Conservation (phyloP, 2,888 invertebrate genomes). For the Eulithis testata region DNA sequence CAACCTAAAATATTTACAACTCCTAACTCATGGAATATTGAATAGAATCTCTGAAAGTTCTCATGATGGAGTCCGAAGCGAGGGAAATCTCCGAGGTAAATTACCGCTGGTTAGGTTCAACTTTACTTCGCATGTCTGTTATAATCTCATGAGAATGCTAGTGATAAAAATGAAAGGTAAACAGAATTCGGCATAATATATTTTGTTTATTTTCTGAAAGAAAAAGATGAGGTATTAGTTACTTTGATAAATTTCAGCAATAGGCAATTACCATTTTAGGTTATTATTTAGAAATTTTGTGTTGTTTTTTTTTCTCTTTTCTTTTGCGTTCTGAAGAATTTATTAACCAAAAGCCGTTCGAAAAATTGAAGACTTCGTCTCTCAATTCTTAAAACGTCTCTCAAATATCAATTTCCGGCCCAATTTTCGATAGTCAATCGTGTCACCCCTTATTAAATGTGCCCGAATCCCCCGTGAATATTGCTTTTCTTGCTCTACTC, state of each 20-base stretch:
- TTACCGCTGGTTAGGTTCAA: slow-evolving; percentile 47
- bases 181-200: background rate
- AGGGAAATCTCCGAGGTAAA: slow-evolving; percentile 65
- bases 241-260: too few species aligned
- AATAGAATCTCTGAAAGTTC: slow-evolving; percentile 29
- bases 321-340: background rate
- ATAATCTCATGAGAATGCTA: slow-evolving; percentile 21
- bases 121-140: slow-evolving; percentile 37
- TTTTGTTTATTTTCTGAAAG: background rate
- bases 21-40: slow-evolving; percentile 14
- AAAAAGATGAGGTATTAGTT: too few species aligned
- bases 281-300: background rate
- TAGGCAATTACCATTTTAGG: too few species aligned
- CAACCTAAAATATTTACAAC: background rate
- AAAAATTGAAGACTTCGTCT: slow-evolving; percentile 12
- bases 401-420: slow-evolving; percentile 32
- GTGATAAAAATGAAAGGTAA: background rate
- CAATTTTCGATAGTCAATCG: slow-evolving; percentile 32
- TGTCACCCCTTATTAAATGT: slow-evolving; percentile 34
- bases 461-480: slow-evolving; percentile 26
- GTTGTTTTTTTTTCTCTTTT: background rate
- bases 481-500: slow-evolving; percentile 8
- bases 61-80: slow-evolving; percentile 61
- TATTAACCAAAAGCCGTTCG: slow-evolving; percentile 5
- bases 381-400: slow-evolving; percentile 23